A percentile compares a stretch with the other conserved stretches of the same genome.
Conservation (phyloP, 2,113 vertebrate species). For the Macroglossus sobrinus region DNA sequence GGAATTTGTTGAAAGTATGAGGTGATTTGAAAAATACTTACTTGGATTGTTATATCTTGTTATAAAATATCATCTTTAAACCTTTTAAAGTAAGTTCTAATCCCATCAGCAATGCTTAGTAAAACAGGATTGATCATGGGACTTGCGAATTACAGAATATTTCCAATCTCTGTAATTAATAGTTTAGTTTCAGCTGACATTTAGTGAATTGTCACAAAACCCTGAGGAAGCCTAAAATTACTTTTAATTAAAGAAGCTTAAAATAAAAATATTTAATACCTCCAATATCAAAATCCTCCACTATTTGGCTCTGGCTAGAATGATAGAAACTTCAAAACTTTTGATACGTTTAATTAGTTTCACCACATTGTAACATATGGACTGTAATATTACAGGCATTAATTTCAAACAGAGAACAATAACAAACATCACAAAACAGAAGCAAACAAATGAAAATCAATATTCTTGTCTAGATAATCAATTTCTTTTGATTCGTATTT, state of each 20-base stretch:
- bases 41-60: background rate
- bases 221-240: background rate
- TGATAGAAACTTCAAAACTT: background rate
- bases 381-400: background rate
- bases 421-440: background rate
- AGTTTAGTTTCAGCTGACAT: background rate
- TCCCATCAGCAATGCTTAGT: background rate
- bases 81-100: background rate
- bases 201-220: background rate
- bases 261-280: background rate
- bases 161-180: background rate
- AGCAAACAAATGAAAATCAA: background rate
- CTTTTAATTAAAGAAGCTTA: background rate
- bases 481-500: background rate
- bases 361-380: background rate
- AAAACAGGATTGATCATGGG: background rate
- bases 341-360: background rate
- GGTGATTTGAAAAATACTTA: background rate
- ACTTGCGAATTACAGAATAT: background rate
- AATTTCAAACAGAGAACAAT: background rate
- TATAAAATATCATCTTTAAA: background rate
- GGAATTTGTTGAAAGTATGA: background rate
- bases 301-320: background rate
- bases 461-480: background rate
- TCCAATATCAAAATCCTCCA: background rate